These are phyloP conservation scores for Eonycteris spelaea DNA, from an alignment of 2,113 vertebrate genomes.

Conservation along the genomic window DNA sequence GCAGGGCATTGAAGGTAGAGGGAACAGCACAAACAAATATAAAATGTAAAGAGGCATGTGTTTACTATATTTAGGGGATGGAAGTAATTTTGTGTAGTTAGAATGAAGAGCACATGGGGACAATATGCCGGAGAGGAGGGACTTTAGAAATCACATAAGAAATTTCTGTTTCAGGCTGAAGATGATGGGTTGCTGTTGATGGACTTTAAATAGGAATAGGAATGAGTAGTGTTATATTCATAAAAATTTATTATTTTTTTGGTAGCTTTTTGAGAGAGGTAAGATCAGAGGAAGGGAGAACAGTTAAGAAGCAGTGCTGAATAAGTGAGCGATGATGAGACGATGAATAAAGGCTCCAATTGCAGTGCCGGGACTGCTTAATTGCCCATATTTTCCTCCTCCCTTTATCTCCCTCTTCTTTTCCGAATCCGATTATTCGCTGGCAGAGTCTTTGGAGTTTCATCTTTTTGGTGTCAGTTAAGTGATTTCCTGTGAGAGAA, in stretches of 20 bases:
- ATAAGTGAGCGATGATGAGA: neutral
- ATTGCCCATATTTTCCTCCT: neutral
- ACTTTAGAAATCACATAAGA: neutral
- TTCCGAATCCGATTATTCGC: slow-evolving; percentile 31
- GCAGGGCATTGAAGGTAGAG: neutral
- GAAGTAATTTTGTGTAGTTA: neutral
- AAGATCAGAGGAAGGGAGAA: neutral
- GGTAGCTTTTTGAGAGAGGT: neutral
- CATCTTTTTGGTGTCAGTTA: neutral
- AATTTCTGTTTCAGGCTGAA: neutral
- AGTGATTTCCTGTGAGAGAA: neutral
- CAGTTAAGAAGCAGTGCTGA: neutral
- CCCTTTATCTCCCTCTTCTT: neutral
- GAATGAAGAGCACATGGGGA: neutral
- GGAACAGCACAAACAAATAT: neutral
- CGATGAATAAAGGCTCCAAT: neutral
- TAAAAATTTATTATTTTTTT: neutral
- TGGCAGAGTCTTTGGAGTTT: slow-evolving; percentile 4
- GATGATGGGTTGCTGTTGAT: neutral
- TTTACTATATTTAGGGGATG: neutral
- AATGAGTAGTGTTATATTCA: neutral
- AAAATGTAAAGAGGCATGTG: neutral
- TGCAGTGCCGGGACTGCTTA: neutral
- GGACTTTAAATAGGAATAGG: neutral
- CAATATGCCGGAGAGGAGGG: neutral